These are phyloP conservation scores for Rhinogobio ventralis DNA, from an alignment of 2,797 vertebrate species.

Conservation along the genomic window DNA sequence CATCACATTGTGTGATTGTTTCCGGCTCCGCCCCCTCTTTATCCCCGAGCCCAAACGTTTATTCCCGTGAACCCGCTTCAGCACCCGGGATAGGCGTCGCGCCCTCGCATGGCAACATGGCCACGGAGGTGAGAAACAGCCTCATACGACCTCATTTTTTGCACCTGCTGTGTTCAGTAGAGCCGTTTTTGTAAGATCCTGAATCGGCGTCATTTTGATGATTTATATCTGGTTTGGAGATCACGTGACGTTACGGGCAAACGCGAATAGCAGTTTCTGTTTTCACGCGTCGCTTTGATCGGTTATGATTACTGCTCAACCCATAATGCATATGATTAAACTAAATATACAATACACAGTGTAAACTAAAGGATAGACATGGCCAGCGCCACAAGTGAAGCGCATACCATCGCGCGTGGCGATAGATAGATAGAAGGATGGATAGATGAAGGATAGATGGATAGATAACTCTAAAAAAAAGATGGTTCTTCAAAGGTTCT, in stretches of 20 bases:
- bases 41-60: conserved; percentile 54
- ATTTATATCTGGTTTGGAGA: conserved; percentile 4
- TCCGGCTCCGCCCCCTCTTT: conserved; percentile 53
- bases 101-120: conserved; percentile 82
- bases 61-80: conserved; percentile 66
- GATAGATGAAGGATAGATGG: background rate
- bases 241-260: conserved; percentile 13
- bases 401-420: too few relatives aligned
- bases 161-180: background rate
- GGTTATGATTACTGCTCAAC: background rate
- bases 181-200: background rate
- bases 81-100: conserved; percentile 69
- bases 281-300: background rate
- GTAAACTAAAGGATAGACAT: background rate
- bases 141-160: background rate
- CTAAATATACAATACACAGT: background rate
- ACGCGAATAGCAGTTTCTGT: background rate
- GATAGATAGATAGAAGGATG: background rate
- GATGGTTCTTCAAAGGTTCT: too few relatives aligned
- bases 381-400: conserved; percentile 18
- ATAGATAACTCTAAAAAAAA: background rate
- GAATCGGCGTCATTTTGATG: background rate
- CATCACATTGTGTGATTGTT: background rate
- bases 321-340: background rate
- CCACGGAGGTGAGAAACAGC: conserved; percentile 80